Conservation (phyloP, 2,113 vertebrate species). For the Pan troglodytes region NHGRI_mPanTro3-v2.1_pri NC_072404.2:51135001-51135500, state of each 20-base stretch:
- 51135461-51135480: not conserved
- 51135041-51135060: not conserved
- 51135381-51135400: not conserved
- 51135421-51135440: not conserved
- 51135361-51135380: not conserved
- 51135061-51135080: not conserved
- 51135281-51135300: not conserved
- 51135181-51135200: not conserved
- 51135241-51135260: not conserved
- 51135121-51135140: not conserved
- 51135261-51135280: not conserved
- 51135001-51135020: not conserved
- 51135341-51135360: not conserved
- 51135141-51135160: not conserved
- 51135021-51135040: not conserved
- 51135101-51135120: not conserved
- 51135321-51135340: not conserved
- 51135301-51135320: not conserved
- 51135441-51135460: not conserved
- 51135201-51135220: not conserved
- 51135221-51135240: not conserved
- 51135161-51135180: not conserved
- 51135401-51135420: not conserved
- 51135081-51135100: not conserved
- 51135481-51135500: not conserved